Base-by-base conservation (phyloP, 2,888 invertebrate genomes). In the Spisula solida region DNA sequence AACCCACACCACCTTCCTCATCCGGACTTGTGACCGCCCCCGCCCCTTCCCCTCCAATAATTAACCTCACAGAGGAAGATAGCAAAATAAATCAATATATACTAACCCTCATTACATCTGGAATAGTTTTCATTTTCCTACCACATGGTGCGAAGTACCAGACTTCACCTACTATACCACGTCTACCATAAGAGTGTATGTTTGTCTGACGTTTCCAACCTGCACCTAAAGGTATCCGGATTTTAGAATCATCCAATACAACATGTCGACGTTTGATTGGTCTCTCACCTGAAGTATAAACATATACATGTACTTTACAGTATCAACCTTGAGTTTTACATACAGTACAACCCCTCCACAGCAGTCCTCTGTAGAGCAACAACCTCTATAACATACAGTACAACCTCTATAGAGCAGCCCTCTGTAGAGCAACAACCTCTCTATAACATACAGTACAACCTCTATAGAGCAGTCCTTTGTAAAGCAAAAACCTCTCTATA, bases 121-220 rank as follows among this genome's bases (percentile, higher is more conserved):
- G 97, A 95, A 97, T 97, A 92, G 97, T 97, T 92, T 97, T 97
- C 95, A 98, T 97, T 88, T 97, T 97, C 94, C 97, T 97, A 66
- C 97, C 98, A 95, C 97, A 97, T 0, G 98, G 98, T 81, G 97
- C 97, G 92, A 98, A 98, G 97, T 99, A 99, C 88, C 98, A 98
- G 80, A 99, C 99, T 96, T 99, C 99, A n/a, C 99, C 96, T 10
- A 96, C 94, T 48, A 96, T 95, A 31, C 96, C 96, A n/a, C 96
- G 91, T 93, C 98, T 98, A 10, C 98, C 98, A 14, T 99, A 97
- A 8, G 98, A 98, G 92, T 98, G 98, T 95, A 99, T 98, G 86
- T 98, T 97, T 0, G 99, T 99, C 96, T 99, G 98, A n/a, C 99
- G 97, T 95, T 98, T 98, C 99, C 99, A 99, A 51, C 97, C 99